Conservation (phyloP, 2,113 vertebrate genomes). For the Arenaria interpres region DNA sequence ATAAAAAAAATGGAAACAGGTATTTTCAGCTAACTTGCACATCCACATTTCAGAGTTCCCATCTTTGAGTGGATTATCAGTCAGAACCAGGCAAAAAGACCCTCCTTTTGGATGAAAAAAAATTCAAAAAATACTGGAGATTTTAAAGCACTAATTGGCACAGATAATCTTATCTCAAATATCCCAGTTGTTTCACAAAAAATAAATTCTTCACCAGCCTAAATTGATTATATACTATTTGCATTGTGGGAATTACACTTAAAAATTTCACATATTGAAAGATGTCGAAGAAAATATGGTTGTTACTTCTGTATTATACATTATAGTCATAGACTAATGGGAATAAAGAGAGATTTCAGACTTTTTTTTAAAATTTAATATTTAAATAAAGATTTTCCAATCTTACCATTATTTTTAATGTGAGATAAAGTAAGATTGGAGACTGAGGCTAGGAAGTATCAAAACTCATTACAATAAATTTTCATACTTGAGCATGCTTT, state of each 20-base stretch:
- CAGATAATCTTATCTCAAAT: neutral
- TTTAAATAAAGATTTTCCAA: neutral
- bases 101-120: neutral
- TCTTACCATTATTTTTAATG: neutral
- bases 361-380: neutral
- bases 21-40: neutral
- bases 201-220: neutral
- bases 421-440: neutral
- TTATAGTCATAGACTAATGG: neutral
- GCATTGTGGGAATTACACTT: neutral
- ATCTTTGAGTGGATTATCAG: neutral
- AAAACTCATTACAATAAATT: neutral
- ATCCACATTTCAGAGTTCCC: neutral
- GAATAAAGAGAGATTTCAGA: neutral
- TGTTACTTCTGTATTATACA: neutral
- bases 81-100: neutral
- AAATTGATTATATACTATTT: neutral
- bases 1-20: neutral
- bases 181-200: neutral
- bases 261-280: neutral
- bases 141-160: neutral
- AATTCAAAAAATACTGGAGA: neutral
- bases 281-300: neutral
- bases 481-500: conserved; percentile 22
- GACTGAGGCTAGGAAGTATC: neutral